phyloP scores from a whole-genome alignment of 1,140 invertebrate genomes.

The Aplysia californica region DNA sequence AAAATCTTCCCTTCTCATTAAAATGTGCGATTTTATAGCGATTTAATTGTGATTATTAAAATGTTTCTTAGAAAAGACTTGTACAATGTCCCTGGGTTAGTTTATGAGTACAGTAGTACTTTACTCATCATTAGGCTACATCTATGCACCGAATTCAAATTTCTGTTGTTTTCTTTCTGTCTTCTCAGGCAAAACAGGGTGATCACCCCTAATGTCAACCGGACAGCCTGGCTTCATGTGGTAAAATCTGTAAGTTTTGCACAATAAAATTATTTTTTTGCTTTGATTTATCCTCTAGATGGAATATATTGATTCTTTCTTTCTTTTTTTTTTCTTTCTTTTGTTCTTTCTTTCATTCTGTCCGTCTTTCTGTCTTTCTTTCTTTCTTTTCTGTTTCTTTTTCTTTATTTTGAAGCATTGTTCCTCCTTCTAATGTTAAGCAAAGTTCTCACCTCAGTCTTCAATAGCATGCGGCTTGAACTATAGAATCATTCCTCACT shows the following conservation, averaged over 20 bases:
- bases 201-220: conserved; percentile 52
- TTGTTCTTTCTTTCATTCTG: too few relatives aligned
- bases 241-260: conserved; percentile 56
- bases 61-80: background rate
- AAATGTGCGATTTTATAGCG: background rate
- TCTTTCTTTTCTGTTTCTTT: too few relatives aligned
- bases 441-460: too few relatives aligned
- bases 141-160: background rate
- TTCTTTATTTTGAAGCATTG: too few relatives aligned
- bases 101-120: too few relatives aligned
- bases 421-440: too few relatives aligned
- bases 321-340: too few relatives aligned
- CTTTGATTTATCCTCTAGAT: background rate
- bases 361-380: too few relatives aligned
- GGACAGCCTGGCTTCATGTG: conserved; percentile 61
- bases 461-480: too few relatives aligned
- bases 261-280: background rate
- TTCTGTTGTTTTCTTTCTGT: conserved; percentile 7
- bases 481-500: too few relatives aligned
- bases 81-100: too few relatives aligned
- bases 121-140: background rate
- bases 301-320: too few relatives aligned
- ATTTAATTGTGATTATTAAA: background rate
- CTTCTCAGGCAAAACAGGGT: conserved; percentile 54
- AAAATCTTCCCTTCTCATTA: background rate